phyloP scores from a whole-genome alignment of 53 echinoderm and acorn worm genomes.

The Arbacia lixula region DNA sequence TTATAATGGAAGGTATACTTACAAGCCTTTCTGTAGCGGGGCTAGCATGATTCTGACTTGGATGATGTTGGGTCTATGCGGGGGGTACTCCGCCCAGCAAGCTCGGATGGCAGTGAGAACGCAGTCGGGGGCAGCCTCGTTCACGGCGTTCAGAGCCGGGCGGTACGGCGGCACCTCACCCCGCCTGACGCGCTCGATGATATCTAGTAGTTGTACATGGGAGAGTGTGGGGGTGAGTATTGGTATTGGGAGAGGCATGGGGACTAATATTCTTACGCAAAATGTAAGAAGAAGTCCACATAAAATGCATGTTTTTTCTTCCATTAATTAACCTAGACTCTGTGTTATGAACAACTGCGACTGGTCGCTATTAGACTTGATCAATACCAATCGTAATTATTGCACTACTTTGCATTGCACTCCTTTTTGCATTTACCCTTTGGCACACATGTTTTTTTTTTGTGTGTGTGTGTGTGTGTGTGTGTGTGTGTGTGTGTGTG shows the following conservation, averaged over 20 bases:
- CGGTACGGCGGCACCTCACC: constrained; percentile 75
- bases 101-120: constrained; percentile 71
- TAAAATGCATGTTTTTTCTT: no score
- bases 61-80: constrained; percentile 74
- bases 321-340: no score
- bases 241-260: no score
- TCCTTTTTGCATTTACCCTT: neutral
- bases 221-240: no score
- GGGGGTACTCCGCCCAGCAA: constrained; percentile 71
- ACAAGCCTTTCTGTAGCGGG: constrained; percentile 91
- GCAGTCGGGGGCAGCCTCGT: constrained; percentile 83
- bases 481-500: neutral
- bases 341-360: no score
- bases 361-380: no score
- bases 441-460: neutral
- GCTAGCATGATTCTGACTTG: constrained; percentile 60
- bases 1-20: no score
- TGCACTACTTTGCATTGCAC: no score
- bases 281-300: no score
- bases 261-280: no score
- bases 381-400: neutral
- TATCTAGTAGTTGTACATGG: no score
- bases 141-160: constrained; percentile 75
- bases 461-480: neutral
- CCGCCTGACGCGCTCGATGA: constrained; percentile 60